phyloP scores from a whole-genome alignment of 2,113 vertebrate species.

The Mesitornis unicolor region DNA sequence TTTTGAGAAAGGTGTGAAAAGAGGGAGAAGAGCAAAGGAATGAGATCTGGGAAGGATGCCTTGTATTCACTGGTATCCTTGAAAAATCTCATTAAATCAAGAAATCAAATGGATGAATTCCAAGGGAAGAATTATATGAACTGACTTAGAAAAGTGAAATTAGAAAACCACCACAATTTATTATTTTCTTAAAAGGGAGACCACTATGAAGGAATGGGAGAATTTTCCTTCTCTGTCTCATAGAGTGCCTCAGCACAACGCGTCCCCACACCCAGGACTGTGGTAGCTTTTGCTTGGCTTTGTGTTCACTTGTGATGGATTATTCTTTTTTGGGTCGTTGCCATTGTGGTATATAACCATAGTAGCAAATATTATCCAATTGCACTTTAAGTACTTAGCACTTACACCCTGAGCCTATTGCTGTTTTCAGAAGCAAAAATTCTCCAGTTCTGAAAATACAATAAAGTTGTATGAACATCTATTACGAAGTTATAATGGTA shows the following conservation, averaged over 20 bases:
- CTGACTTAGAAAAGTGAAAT: background rate
- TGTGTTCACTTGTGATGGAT: background rate
- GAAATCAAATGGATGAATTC: background rate
- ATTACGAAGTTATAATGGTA: rapidly evolving
- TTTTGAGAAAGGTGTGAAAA: background rate
- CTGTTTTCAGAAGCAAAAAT: background rate
- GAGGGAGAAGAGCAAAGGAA: background rate
- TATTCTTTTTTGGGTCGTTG: background rate
- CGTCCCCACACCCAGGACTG: background rate
- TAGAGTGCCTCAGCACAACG: background rate
- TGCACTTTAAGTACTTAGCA: background rate
- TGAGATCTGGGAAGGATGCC: background rate
- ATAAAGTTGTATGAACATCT: background rate
- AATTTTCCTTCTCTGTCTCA: background rate
- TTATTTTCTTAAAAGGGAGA: background rate
- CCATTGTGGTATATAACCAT: background rate
- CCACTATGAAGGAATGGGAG: background rate
- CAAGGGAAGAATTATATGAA: background rate
- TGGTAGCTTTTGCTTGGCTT: background rate
- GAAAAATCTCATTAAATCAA: background rate
- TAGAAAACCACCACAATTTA: no score
- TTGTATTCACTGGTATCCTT: background rate
- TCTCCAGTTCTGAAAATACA: background rate
- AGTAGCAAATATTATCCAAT: background rate
- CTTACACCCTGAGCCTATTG: background rate